Base-by-base conservation (phyloP, 2,888 invertebrate species). In the Aporophyla nigra region DNA sequence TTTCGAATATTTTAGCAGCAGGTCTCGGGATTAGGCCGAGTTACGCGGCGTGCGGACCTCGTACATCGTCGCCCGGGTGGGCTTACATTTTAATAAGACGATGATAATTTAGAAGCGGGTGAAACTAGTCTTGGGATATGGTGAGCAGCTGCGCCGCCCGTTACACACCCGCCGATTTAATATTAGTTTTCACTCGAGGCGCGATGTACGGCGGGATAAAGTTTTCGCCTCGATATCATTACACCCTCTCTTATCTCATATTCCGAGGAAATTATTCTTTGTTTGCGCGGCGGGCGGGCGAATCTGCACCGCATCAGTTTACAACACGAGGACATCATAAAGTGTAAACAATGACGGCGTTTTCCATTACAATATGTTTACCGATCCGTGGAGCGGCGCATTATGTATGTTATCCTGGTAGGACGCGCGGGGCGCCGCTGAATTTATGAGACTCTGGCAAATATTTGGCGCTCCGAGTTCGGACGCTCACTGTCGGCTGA, bases 301-400 rank as follows among this genome's bases (percentile, higher is more conserved):
- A 88, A 90, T 92, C 92, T 90, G 90, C 93, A 89, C 83, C 91
- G 93, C 94, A 92, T 95, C 96, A 94, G 92, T 94, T 95, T 94
- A 94, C 95, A 94, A 89, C 93, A 91, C 93, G 90, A 93, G 96
- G 95, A 96, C 96, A 95, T 96, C 95, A 95, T 96, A 96, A 96
- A 96, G 94, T 94, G 96, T 94, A 96, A 96, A 96, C 96, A 96
- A 95, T 95, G 95, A 94, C 93, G 93, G 94, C 95, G 95, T 96
- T 96, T 96, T 96, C 96, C 96, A 96, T 96, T 96, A 96, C 96
- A 96, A 96, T 96, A 96, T 96, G 96, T 96, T 96, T 96, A 94
- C 96, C 96, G 95, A 96, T 95, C 96, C 96, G 95, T 94, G 94
- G 95, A 92, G 95, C 93, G 91, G 92, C 94, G 96, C 94, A 96